These are phyloP conservation scores for Cherax destructor DNA, from an alignment of 1,140 invertebrate genomes.

Conservation along the genomic window DNA sequence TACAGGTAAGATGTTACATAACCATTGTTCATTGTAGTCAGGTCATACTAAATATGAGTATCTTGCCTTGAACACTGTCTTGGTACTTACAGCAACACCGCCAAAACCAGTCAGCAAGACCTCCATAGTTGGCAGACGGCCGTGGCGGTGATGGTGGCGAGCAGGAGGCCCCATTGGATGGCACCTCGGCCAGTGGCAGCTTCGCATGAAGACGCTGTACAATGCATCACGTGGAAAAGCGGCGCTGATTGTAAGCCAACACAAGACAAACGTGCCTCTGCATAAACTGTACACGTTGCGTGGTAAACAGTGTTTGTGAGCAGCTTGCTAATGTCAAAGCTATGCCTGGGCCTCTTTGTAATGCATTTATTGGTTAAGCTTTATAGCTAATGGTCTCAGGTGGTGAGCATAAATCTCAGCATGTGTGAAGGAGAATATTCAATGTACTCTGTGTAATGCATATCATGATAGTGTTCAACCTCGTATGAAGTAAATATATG, in stretches of 20 bases:
- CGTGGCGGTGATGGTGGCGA: slow-evolving; percentile 9
- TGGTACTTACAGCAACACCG: neutral
- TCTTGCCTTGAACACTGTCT: neutral
- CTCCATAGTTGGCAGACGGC: neutral
- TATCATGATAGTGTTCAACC: neutral
- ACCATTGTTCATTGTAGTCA: too few species aligned
- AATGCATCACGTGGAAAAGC: slow-evolving; percentile 12
- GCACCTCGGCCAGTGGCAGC: slow-evolving; percentile 4
- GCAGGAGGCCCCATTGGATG: neutral
- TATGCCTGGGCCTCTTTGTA: neutral
- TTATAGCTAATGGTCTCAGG: neutral
- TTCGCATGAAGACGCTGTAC: neutral
- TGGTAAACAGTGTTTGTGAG: neutral
- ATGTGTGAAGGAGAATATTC: neutral
- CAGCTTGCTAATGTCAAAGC: neutral
- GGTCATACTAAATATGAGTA: too few species aligned
- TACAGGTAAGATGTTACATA: too few species aligned
- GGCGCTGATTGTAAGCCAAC: neutral
- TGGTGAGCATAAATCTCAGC: neutral
- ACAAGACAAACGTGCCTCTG: neutral
- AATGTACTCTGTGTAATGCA: neutral
- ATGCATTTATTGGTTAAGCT: neutral
- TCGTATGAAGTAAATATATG: too few species aligned
- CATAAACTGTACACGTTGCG: neutral
- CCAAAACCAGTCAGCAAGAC: neutral